Evolutionary conservation across 2,888 invertebrate species (phyloP).

Genomic region (Zele albiditarsus): DNA sequence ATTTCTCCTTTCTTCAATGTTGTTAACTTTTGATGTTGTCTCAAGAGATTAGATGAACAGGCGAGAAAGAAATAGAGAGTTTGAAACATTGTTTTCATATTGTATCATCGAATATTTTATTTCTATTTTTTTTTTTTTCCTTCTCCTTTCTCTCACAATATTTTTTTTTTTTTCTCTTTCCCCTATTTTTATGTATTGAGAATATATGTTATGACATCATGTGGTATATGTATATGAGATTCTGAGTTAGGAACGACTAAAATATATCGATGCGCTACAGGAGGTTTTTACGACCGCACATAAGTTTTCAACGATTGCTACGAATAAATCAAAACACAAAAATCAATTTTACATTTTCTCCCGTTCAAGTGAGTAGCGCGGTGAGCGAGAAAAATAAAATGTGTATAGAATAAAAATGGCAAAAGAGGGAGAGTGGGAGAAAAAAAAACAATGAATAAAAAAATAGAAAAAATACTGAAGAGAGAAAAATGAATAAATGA

Average conservation of each 20-base stretch:
- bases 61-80: not conserved
- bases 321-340: slow-evolving; percentile 59
- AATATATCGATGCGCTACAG: slow-evolving; percentile 20
- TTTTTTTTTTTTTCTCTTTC: too few relatives aligned
- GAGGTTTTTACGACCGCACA: slow-evolving; percentile 45
- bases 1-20: not conserved
- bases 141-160: too few relatives aligned
- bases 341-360: slow-evolving; percentile 60
- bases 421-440: slow-evolving; percentile 23
- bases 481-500: slow-evolving; percentile 12
- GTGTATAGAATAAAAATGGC: slow-evolving; percentile 17
- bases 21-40: not conserved
- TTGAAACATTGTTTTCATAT: slow-evolving; percentile 11
- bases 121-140: not conserved
- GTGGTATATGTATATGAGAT: not conserved
- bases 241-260: slow-evolving; percentile 11
- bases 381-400: slow-evolving; percentile 12
- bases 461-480: not conserved
- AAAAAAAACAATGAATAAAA: slow-evolving; percentile 16
- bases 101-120: slow-evolving; percentile 11
- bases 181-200: not conserved
- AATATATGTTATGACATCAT: slow-evolving; percentile 13
- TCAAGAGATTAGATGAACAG: not conserved
- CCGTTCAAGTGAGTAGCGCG: slow-evolving; percentile 25
- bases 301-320: slow-evolving; percentile 52